phyloP scores from a whole-genome alignment of 2,888 invertebrate genomes.

The Cistogaster globosa region DNA sequence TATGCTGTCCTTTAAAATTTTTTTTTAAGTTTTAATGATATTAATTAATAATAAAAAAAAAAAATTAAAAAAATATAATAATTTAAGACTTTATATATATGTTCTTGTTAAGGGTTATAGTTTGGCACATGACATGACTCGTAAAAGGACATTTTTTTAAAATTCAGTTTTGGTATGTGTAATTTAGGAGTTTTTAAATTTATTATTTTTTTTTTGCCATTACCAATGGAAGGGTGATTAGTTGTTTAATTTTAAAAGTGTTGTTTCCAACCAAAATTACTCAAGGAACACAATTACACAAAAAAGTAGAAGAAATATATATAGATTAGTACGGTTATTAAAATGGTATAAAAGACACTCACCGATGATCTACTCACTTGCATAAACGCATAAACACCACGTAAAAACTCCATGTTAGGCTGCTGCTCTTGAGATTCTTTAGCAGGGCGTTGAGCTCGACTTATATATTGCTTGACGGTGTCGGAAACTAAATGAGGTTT shows the following conservation, averaged over 20 bases:
- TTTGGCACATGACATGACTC: conserved; percentile 37
- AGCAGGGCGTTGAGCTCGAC: conserved; percentile 81
- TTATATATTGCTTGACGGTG: conserved; percentile 83
- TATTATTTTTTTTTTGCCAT: conserved; percentile 23
- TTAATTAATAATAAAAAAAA: conserved; percentile 28
- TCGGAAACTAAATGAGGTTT: conserved; percentile 83
- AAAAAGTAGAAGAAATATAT: conserved; percentile 80
- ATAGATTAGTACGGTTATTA: conserved; percentile 83
- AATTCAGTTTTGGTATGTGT: conserved; percentile 36
- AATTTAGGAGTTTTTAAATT: conserved; percentile 38
- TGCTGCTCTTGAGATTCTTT: conserved; percentile 82
- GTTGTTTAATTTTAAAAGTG: conserved; percentile 31
- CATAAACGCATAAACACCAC: conserved; percentile 84
- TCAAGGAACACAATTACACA: conserved; percentile 75
- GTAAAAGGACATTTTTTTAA: conserved; percentile 17
- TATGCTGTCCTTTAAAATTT: conserved; percentile 44
- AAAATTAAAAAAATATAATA: conserved; percentile 35
- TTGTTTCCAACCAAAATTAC: conserved; percentile 58
- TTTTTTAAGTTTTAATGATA: background rate
- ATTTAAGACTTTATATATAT: conserved; percentile 34
- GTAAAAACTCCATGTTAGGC: conserved; percentile 84
- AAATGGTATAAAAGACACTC: conserved; percentile 83
- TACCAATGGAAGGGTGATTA: conserved; percentile 16
- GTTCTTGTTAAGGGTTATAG: conserved; percentile 25
- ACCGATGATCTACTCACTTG: conserved; percentile 84